phyloP scores from a whole-genome alignment of 2,888 invertebrate genomes.

The Mesorhabditis belari region DNA sequence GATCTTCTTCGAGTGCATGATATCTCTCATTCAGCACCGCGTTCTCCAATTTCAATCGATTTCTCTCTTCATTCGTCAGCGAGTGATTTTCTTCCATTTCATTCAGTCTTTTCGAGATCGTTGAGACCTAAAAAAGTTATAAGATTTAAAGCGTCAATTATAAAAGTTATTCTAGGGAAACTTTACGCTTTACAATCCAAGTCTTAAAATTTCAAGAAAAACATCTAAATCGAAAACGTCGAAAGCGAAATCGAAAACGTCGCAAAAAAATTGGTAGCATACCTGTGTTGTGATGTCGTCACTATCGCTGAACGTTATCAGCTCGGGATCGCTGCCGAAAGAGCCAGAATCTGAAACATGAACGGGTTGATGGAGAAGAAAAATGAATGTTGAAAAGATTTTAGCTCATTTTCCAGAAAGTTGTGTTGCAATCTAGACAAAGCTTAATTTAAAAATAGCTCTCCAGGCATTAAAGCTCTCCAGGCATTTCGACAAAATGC shows the following conservation, averaged over 20 bases:
- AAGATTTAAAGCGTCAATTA: neutral
- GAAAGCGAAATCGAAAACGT: neutral
- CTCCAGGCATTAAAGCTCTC: too few species aligned
- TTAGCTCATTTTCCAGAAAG: too few species aligned
- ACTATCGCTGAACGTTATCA: constrained; percentile 38
- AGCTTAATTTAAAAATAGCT: too few species aligned
- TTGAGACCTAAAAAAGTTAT: constrained; percentile 33
- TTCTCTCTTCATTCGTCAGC: constrained; percentile 36
- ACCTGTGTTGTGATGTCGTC: constrained; percentile 18
- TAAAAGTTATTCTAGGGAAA: neutral
- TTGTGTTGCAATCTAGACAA: too few species aligned
- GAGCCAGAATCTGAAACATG: constrained; percentile 12
- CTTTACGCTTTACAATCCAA: neutral
- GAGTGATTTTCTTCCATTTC: constrained; percentile 45
- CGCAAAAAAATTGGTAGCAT: neutral
- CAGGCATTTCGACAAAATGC: too few species aligned
- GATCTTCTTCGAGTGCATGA: constrained; percentile 47
- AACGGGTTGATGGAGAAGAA: neutral
- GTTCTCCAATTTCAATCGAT: constrained; percentile 46
- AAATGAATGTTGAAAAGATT: too few species aligned
- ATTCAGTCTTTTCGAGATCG: constrained; percentile 40
- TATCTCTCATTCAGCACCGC: constrained; percentile 48
- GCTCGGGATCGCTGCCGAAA: constrained; percentile 43
- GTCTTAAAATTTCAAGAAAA: neutral
- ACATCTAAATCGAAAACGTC: too few species aligned